Evolutionary conservation across 2,888 invertebrate genomes (phyloP), one percentile per base, ranked within the genome.

Genomic region (Drosophila ustulata): DNA sequence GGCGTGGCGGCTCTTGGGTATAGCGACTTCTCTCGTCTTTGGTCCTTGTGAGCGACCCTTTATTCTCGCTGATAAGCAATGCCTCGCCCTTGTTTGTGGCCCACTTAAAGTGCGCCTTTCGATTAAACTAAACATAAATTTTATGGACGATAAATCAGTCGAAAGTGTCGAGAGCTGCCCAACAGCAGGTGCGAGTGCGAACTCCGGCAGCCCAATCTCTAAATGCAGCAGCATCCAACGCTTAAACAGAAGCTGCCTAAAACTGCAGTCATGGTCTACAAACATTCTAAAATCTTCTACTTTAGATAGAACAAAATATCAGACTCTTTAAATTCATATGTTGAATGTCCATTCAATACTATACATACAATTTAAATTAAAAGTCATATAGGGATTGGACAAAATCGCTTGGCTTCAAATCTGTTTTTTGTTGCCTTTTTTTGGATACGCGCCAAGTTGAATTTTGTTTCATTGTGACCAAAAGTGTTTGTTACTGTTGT

Each of bases 51-150:
- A 51, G 11, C 25, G 51, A 51, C 32, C 23, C 55, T 47, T 8
- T 28, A 30, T 23, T n/a, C 25, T 43, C 6, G 58, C 58, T 39
- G 37, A 37, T 37, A 37, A 37, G 37, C 37, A 37, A 5, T 37
- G 37, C 37, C 4, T 11, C 37, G 37, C n/a, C 37, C 37, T 37
- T 37, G 37, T 57, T 63, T 77, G 70, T 41, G 50, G 55, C 59
- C 50, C 71, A 76, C 76, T 58, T 71, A 41, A 73, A 58, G 58
- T 86, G 78, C 89, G 73, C 71, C 75, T 83, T 89, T 89, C 89
- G 89, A 83, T 84, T 89, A 89, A 89, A 89, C 89, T 84, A 89
- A 84, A 87, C 89, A 84, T 84, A 89, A 87, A 84, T 84, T 84
- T 84, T 75, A 84, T 81, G 81, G 85, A 75, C 89, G 66, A 84